These are phyloP conservation scores for Caenorhabditis remanei DNA, from an alignment of 1,140 invertebrate genomes.

Conservation along the genomic window DNA sequence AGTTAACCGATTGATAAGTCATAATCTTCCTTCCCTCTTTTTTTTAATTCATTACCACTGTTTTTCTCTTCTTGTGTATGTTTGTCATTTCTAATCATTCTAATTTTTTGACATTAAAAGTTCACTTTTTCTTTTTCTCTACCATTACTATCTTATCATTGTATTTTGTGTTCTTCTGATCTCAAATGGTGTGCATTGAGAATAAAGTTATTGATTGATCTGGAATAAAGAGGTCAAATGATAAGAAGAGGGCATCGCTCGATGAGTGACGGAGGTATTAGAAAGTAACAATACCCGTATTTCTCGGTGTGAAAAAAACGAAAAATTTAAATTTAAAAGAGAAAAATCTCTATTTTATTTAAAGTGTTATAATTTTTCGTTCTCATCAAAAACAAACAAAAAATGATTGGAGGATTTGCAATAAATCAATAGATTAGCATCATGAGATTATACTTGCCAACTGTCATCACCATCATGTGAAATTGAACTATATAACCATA, in stretches of 20 bases:
- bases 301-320: too few relatives aligned
- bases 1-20: conserved; percentile 42
- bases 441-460: neutral
- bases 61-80: neutral
- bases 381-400: too few relatives aligned
- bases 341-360: too few relatives aligned
- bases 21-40: neutral
- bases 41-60: neutral
- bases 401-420: too few relatives aligned
- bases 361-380: too few relatives aligned
- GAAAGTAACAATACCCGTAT: too few relatives aligned
- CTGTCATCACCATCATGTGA: neutral
- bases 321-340: too few relatives aligned
- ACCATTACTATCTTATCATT: conserved; percentile 23
- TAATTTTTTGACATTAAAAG: neutral
- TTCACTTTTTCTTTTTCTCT: neutral
- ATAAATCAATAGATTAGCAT: neutral
- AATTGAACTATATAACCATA: conserved; percentile 32
- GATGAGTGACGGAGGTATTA: neutral
- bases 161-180: conserved; percentile 35
- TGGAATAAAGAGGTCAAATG: neutral
- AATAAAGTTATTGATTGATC: conserved; percentile 52
- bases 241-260: neutral
- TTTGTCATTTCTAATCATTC: conserved; percentile 4
- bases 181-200: conserved; percentile 40